These are phyloP conservation scores for Callimico goeldii DNA, from an alignment of 2,797 vertebrate species.

Conservation along the genomic window DNA sequence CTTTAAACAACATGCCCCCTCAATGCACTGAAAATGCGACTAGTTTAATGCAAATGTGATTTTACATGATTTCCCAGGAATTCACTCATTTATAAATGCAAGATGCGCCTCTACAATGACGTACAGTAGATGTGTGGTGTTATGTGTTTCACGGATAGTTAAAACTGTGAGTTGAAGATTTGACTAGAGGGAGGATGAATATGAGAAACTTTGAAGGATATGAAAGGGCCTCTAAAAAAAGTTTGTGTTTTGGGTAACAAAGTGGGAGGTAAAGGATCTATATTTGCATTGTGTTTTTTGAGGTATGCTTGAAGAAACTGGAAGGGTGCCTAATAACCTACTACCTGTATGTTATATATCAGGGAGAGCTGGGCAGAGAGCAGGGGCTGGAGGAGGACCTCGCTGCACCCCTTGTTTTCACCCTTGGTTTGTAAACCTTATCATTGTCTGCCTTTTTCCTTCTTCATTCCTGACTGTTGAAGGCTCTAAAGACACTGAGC, in stretches of 20 bases:
- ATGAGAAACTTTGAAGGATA: neutral
- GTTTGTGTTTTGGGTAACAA: neutral
- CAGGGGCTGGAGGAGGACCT: neutral
- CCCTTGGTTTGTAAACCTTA: too few relatives aligned
- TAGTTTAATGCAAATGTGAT: neutral
- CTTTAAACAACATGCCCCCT: neutral
- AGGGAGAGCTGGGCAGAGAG: too few relatives aligned
- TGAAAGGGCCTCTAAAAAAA: neutral
- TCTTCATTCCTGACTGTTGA: neutral
- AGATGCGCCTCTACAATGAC: neutral
- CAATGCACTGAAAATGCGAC: neutral
- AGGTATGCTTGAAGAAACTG: too few relatives aligned
- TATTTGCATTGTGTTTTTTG: neutral
- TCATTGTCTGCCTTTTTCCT: neutral
- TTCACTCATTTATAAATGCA: neutral
- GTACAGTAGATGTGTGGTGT: neutral
- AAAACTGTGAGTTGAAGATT: neutral
- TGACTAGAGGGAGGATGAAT: neutral
- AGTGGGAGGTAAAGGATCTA: fast-evolving
- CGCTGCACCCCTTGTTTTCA: fast-evolving
- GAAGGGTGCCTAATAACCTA: neutral
- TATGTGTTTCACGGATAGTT: neutral
- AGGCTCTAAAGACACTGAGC: neutral
- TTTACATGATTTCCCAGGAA: neutral
- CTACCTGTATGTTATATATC: fast-evolving